Evolutionary conservation across 2,888 invertebrate genomes (phyloP).

Genomic region (Phragmatobia fuliginosa): DNA sequence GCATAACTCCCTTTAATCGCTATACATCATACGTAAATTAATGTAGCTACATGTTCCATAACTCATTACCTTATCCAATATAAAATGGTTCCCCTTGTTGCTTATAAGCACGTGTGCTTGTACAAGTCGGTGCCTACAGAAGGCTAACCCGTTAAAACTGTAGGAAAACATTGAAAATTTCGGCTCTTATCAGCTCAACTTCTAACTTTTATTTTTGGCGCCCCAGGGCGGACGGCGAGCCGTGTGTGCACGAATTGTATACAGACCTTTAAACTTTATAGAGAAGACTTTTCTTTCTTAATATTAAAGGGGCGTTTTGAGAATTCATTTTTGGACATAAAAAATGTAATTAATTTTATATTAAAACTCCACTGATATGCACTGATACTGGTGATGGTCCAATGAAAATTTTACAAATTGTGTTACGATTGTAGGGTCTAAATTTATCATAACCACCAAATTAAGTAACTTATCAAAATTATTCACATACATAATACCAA

Average conservation of each 20-base stretch:
- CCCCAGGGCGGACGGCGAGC: conserved; percentile 69
- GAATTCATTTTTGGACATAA: neutral
- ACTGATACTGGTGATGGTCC: too few species aligned
- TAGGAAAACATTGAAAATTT: conserved; percentile 85
- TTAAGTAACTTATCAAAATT: too few species aligned
- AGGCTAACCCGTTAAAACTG: conserved; percentile 60
- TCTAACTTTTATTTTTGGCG: conserved; percentile 83
- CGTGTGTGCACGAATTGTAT: conserved; percentile 70
- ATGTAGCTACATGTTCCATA: neutral
- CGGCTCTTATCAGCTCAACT: conserved; percentile 78
- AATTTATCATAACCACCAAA: neutral
- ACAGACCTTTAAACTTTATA: conserved; percentile 51
- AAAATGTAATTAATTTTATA: neutral
- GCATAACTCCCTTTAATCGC: neutral
- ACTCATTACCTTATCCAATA: conserved; percentile 48
- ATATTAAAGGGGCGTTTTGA: neutral
- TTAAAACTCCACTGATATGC: neutral
- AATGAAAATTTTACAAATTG: neutral
- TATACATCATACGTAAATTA: neutral
- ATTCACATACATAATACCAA: too few species aligned
- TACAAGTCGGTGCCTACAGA: conserved; percentile 52
- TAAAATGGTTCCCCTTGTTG: conserved; percentile 26
- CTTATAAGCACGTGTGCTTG: conserved; percentile 58
- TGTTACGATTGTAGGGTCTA: neutral
- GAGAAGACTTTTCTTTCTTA: conserved; percentile 30